Evolutionary conservation across 2,888 invertebrate genomes (phyloP), one percentile per base, ranked within the genome.

Genomic region (Furcula furcula): DNA sequence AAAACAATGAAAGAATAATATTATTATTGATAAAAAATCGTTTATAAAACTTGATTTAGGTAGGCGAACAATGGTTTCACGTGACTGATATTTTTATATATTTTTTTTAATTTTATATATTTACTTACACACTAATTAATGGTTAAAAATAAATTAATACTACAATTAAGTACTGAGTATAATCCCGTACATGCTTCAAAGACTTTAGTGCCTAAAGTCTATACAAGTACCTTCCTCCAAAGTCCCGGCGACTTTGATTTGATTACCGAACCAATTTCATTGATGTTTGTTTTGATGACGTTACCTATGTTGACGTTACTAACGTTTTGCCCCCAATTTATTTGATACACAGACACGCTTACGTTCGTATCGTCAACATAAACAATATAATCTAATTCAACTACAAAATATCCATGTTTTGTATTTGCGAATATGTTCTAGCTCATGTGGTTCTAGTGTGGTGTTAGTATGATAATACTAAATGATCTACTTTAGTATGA

Each of bases 201-300:
- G 87, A 84, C 88, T 88, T 88, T 88, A 85, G 71, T 65, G 66
- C 65, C 73, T 84, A 88, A 88, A 88, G 88, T 66, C 88, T 73
- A 76, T 72, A 86, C 88, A 85, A 85, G 85, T 88, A 87, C 88
- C 69, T 63, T 64, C 48, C 55, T 51, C 51, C 50, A 58, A 65
- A 68, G 62, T 60, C 62, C 61, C 55, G 46, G 53, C 51, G 56
- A 56, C 50, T 55, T 61, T 52, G 34, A n/a, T n/a, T n/a, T 46
- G 39, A 46, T 40, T 36, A 37, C 42, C 40, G 50, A 54, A 53
- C 34, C 34, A 46, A 51, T 36, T 34, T 34, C 36, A 32, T 51
- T 46, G 34, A 32, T 41, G 37, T 43, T 41, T 39, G 39, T 21
- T 39, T 46, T 38, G 37, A 56, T 58, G 46, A 50, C 46, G 38